Evolutionary conservation across 2,113 vertebrate genomes (phyloP).

Genomic region (Brachyhypopomus gauderio): DNA sequence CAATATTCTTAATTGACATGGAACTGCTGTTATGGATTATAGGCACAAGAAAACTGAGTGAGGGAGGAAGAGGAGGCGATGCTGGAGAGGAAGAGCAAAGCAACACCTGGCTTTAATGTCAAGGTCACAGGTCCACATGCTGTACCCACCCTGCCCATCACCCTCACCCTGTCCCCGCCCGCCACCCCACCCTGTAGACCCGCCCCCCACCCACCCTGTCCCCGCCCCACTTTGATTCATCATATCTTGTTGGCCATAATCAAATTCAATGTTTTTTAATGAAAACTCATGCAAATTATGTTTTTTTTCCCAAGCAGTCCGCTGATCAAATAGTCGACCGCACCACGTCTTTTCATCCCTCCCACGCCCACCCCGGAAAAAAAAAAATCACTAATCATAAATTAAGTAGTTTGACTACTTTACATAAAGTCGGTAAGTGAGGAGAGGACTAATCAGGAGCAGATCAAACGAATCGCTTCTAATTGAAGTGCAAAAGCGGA

Average conservation of each 20-base stretch:
- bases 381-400: constrained; percentile 58
- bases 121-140: constrained; percentile 36
- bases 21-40: constrained; percentile 46
- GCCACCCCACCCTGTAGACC: no score
- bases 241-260: constrained; percentile 55
- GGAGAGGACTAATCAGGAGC: constrained; percentile 42
- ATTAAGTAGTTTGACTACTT: constrained; percentile 57
- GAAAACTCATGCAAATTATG: constrained; percentile 58
- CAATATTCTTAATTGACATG: constrained; percentile 56
- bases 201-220: not conserved
- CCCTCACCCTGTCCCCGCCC: not conserved
- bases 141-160: no score
- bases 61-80: constrained; percentile 2
- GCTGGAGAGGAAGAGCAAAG: not conserved
- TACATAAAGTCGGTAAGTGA: constrained; percentile 48
- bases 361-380: constrained; percentile 12
- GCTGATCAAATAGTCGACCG: constrained; percentile 57
- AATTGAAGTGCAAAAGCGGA: constrained; percentile 60
- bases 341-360: constrained; percentile 51
- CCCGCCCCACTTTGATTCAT: constrained; percentile 45
- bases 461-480: constrained; percentile 58
- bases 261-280: constrained; percentile 59
- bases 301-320: constrained; percentile 49
- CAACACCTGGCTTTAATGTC: constrained; percentile 50
- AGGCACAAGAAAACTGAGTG: not conserved